A percentile compares a stretch with the other conserved stretches of the same genome.
Evolutionary conservation across 2,888 invertebrate genomes (phyloP).

Genomic region (Nymphalis polychloros): DNA sequence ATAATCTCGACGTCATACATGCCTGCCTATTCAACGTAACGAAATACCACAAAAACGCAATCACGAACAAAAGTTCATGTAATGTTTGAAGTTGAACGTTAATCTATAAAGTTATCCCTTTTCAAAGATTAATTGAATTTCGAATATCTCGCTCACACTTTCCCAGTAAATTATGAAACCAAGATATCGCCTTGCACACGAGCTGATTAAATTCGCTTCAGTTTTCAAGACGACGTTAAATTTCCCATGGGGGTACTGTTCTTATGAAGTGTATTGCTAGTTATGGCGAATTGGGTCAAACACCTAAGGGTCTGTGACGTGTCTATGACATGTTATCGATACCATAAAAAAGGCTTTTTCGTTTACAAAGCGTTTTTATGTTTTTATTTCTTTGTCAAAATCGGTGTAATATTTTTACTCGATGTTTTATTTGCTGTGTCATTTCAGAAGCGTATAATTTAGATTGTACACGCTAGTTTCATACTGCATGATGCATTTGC

Average conservation of each 20-base stretch:
- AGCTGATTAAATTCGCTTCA: slow-evolving; percentile 36
- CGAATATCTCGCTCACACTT: slow-evolving; percentile 11
- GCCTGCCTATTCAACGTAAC: not conserved
- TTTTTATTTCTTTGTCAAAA: not conserved
- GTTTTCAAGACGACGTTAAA: slow-evolving; percentile 36
- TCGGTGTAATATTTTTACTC: too few relatives aligned
- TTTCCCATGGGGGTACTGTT: slow-evolving; percentile 31
- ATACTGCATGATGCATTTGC: too few relatives aligned
- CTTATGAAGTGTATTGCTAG: slow-evolving; percentile 26
- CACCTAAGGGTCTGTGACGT: not conserved
- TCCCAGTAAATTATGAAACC: slow-evolving; percentile 17
- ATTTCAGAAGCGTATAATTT: too few relatives aligned
- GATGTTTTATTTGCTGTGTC: too few relatives aligned
- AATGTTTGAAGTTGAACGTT: slow-evolving; percentile 13
- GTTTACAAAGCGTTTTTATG: not conserved
- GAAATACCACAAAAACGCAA: slow-evolving; percentile 19
- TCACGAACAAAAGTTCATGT: slow-evolving; percentile 14
- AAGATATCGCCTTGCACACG: slow-evolving; percentile 28
- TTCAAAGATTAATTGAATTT: slow-evolving; percentile 1
- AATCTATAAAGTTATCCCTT: slow-evolving; percentile 18
- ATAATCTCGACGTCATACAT: slow-evolving; percentile 1
- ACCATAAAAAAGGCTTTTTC: not conserved
- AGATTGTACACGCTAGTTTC: too few relatives aligned
- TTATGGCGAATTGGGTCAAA: slow-evolving; percentile 14
- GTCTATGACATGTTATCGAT: not conserved